A percentile compares a stretch with the other conserved stretches of the same genome.
phyloP scores from a whole-genome alignment of 1,140 invertebrate genomes.

The Drosophila malerkotliana region DNA sequence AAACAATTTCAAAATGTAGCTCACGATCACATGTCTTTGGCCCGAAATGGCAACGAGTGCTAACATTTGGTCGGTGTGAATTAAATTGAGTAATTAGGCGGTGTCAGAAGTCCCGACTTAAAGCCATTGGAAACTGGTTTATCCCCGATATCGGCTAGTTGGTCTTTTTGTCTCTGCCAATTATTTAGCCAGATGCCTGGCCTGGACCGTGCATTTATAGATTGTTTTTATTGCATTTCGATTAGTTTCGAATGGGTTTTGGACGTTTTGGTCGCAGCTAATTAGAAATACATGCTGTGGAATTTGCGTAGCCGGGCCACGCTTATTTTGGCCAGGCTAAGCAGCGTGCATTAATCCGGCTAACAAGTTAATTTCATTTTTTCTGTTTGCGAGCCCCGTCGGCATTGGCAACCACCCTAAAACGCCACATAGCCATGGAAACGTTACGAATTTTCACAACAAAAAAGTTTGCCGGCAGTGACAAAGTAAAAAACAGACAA shows the following conservation, averaged over 20 bases:
- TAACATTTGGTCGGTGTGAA: constrained; percentile 56
- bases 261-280: constrained; percentile 43
- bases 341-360: constrained; percentile 54
- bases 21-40: constrained; percentile 59
- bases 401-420: constrained; percentile 30
- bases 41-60: constrained; percentile 48
- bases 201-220: constrained; percentile 41
- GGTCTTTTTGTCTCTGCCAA: constrained; percentile 33
- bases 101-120: constrained; percentile 18
- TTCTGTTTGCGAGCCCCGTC: constrained; percentile 1
- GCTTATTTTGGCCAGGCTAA: neutral
- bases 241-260: constrained; percentile 53
- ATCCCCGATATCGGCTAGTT: constrained; percentile 27
- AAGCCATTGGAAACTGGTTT: constrained; percentile 21
- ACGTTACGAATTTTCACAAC: constrained; percentile 22
- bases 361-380: constrained; percentile 62
- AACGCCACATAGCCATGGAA: constrained; percentile 36
- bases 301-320: constrained; percentile 29
- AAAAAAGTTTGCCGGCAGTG: constrained; percentile 19
- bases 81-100: constrained; percentile 74
- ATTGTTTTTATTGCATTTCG: constrained; percentile 71
- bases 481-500: constrained; percentile 3
- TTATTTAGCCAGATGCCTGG: constrained; percentile 41
- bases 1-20: constrained; percentile 58
- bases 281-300: constrained; percentile 57